Percentiles rank a stretch among this genome's conserved stretches.
Conservation (phyloP, 2,113 vertebrate genomes). For the Mobula birostris region DNA sequence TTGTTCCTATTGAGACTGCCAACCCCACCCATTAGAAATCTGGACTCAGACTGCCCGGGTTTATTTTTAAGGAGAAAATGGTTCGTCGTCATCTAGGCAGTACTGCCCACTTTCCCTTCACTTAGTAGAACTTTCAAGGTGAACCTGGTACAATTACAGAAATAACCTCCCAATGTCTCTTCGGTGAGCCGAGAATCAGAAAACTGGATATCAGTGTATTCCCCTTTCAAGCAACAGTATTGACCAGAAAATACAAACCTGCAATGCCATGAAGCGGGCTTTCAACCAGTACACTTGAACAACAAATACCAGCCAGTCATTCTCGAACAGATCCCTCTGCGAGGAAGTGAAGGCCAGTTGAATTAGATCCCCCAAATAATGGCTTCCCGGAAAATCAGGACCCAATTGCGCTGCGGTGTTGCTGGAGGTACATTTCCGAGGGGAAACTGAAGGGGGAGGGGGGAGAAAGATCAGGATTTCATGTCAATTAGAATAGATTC, state of each 20-base stretch:
- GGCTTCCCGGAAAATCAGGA: slow-evolving; percentile 71
- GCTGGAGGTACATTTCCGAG: slow-evolving; percentile 61
- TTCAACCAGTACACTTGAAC: slow-evolving; percentile 90
- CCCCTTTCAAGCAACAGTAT: background rate
- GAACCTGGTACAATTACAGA: background rate
- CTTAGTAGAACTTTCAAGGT: background rate
- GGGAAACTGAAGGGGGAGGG: slow-evolving; percentile 62
- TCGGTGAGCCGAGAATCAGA: background rate
- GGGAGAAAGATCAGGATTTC: slow-evolving; percentile 1
- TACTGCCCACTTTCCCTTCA: background rate
- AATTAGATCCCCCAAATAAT: slow-evolving; percentile 79
- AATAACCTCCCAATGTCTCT: background rate
- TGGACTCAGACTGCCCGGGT: background rate
- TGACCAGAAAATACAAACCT: slow-evolving; percentile 57
- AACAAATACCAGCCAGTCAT: slow-evolving; percentile 77
- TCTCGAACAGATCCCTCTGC: slow-evolving; percentile 78
- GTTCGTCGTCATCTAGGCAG: background rate
- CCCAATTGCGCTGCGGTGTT: slow-evolving; percentile 60
- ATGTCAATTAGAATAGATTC: background rate
- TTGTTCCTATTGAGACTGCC: too few relatives aligned
- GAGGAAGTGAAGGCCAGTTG: slow-evolving; percentile 80
- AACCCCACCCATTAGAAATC: background rate
- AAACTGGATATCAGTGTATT: background rate
- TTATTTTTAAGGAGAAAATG: background rate
- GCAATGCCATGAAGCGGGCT: slow-evolving; percentile 78